These are phyloP conservation scores for Hirudinaria manillensis DNA, from an alignment of 2,888 invertebrate species.

Conservation along the genomic window DNA sequence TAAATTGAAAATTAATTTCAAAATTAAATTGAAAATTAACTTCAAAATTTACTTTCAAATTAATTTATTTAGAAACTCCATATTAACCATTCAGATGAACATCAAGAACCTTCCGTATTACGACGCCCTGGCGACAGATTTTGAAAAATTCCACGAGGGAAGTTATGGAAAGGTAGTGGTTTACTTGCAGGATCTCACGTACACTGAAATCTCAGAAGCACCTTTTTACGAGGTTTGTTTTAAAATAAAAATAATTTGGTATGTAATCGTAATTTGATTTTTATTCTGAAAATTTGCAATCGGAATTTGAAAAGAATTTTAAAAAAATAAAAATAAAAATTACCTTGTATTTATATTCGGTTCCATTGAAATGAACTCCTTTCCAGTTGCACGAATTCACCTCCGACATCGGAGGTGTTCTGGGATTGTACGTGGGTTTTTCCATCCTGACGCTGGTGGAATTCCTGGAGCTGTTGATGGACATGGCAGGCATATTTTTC, in stretches of 20 bases:
- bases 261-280: no score
- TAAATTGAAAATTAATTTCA: no score
- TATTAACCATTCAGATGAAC: not conserved
- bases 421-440: constrained; percentile 53
- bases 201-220: constrained; percentile 3
- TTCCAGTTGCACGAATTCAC: constrained; percentile 43
- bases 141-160: constrained; percentile 1
- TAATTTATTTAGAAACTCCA: not conserved
- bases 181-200: constrained; percentile 23
- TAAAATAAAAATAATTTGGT: no score
- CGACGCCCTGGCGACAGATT: not conserved
- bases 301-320: not conserved
- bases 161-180: constrained; percentile 18
- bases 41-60: not conserved
- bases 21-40: no score
- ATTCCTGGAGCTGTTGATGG: constrained; percentile 45
- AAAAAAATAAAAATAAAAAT: not conserved
- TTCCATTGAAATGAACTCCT: not conserved
- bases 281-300: not conserved
- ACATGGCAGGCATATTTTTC: constrained; percentile 33
- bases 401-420: constrained; percentile 53
- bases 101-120: constrained; percentile 5
- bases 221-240: constrained; percentile 18
- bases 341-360: not conserved
- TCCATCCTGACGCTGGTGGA: constrained; percentile 52